Conservation (phyloP, 2,888 invertebrate genomes). For the Tachina lurida region DNA sequence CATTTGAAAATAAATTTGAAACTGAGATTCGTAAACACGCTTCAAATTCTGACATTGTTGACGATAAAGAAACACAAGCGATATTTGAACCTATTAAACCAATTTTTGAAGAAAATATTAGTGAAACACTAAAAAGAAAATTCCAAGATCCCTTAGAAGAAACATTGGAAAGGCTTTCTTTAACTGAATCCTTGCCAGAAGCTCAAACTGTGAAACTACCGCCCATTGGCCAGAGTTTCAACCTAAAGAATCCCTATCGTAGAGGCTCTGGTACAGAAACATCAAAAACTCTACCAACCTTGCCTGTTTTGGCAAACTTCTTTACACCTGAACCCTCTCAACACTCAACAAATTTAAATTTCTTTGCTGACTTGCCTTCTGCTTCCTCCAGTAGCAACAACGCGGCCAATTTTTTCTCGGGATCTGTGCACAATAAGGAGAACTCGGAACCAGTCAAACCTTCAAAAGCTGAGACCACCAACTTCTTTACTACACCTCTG, state of each 20-base stretch:
- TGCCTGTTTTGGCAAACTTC: slow-evolving; percentile 71
- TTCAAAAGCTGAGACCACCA: not conserved
- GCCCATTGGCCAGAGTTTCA: slow-evolving; percentile 34
- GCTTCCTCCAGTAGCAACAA: not conserved
- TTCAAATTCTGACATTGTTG: slow-evolving; percentile 6
- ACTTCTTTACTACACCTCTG: slow-evolving; percentile 8
- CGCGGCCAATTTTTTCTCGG: slow-evolving; percentile 47
- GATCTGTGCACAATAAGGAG: slow-evolving; percentile 2
- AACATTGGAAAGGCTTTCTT: slow-evolving; percentile 59
- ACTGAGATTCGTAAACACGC: slow-evolving; percentile 5
- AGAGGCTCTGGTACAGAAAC: slow-evolving; percentile 44
- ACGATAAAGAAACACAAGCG: slow-evolving; percentile 53
- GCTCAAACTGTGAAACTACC: slow-evolving; percentile 48
- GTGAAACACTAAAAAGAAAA: not conserved
- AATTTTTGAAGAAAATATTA: slow-evolving; percentile 35
- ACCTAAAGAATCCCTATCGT: slow-evolving; percentile 68
- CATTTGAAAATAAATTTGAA: slow-evolving; percentile 5
- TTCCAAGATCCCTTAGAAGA: slow-evolving; percentile 53
- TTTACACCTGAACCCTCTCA: slow-evolving; percentile 65
- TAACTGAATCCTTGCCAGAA: slow-evolving; percentile 12
- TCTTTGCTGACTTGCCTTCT: slow-evolving; percentile 64
- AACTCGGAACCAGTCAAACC: not conserved
- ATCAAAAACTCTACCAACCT: slow-evolving; percentile 27
- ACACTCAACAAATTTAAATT: slow-evolving; percentile 63
- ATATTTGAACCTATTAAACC: slow-evolving; percentile 74